Percentiles rank a stretch among this genome's conserved stretches.
Evolutionary conservation across 2,113 vertebrate species (phyloP).

Genomic region (Hirundichthys speculiger): DNA sequence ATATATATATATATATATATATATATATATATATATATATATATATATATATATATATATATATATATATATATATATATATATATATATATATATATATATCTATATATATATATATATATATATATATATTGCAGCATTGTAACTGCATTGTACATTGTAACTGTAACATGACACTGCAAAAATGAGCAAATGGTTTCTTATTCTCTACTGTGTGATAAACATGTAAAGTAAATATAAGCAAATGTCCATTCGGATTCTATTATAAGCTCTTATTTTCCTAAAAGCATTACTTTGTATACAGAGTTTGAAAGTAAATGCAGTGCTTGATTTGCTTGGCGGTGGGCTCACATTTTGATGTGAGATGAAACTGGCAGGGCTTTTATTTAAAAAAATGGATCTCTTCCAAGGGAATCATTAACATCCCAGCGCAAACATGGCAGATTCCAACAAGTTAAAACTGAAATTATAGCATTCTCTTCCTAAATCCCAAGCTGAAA

Average conservation of each 20-base stretch:
- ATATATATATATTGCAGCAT: no score
- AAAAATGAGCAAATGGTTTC: background rate
- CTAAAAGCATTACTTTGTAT: background rate
- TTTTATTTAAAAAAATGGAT: conserved; percentile 1
- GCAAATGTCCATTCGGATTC: background rate
- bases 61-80: no score
- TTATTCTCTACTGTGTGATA: background rate
- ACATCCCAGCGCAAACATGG: background rate
- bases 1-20: no score
- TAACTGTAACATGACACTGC: background rate
- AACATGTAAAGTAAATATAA: background rate
- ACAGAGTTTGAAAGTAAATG: background rate
- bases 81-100: no score
- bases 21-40: no score
- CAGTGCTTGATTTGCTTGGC: conserved; percentile 11
- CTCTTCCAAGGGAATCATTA: conserved; percentile 19
- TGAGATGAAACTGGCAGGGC: background rate
- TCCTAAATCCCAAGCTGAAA: background rate
- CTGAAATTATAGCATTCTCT: background rate
- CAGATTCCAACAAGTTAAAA: background rate
- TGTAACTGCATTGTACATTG: no score
- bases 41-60: no score
- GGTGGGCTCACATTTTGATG: background rate
- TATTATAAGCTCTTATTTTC: conserved; percentile 1
- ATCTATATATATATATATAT: no score